Evolutionary conservation across 2,888 invertebrate species (phyloP).

Genomic region (Platypus cylindrus): DNA sequence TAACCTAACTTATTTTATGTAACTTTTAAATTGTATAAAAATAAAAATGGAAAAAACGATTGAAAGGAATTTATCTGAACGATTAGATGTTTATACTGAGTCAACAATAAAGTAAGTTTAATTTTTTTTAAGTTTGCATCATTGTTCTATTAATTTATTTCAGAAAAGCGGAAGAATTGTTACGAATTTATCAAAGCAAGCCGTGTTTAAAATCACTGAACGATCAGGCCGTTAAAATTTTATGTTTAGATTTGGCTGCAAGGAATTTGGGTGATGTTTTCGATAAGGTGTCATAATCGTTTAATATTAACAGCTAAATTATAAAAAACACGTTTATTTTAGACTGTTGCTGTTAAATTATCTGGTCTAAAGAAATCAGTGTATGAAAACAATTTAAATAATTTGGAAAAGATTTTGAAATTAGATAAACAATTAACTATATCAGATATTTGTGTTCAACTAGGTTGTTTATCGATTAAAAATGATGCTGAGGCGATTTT

Average conservation of each 20-base stretch:
- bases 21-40: too few relatives aligned
- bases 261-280: conserved; percentile 38
- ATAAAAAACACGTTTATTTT: conserved; percentile 4
- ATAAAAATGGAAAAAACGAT: conserved; percentile 13
- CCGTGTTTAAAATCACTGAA: conserved; percentile 35
- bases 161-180: conserved; percentile 37
- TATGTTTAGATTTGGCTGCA: conserved; percentile 50
- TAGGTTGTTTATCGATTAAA: conserved; percentile 38
- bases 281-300: conserved; percentile 38
- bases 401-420: conserved; percentile 47
- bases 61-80: conserved; percentile 15
- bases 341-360: conserved; percentile 47
- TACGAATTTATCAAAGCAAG: conserved; percentile 39
- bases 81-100: conserved; percentile 18
- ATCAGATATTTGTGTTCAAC: conserved; percentile 43
- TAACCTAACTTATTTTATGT: too few relatives aligned
- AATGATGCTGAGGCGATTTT: conserved; percentile 43
- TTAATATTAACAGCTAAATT: too few relatives aligned
- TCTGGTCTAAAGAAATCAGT: conserved; percentile 43
- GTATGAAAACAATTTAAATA: conserved; percentile 44
- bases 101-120: conserved; percentile 17
- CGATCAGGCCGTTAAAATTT: conserved; percentile 46
- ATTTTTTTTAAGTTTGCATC: neutral
- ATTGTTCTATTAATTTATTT: conserved; percentile 1
- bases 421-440: conserved; percentile 42